Conservation (phyloP, 2,888 invertebrate genomes). For the Trichogramma evanescens region DNA sequence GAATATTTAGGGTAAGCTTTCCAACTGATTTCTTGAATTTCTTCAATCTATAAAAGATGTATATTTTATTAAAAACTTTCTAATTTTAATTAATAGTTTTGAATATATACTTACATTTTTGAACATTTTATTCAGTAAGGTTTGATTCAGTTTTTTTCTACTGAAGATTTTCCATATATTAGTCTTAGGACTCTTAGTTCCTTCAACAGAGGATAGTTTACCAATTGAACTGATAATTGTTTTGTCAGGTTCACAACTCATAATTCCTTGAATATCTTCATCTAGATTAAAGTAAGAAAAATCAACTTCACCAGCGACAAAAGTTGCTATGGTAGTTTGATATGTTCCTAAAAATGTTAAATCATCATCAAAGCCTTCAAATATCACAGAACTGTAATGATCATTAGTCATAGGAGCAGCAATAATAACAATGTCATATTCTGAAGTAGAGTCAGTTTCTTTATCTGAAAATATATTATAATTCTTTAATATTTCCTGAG, state of each 20-base stretch:
- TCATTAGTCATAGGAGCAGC: conserved; percentile 52
- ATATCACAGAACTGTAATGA: conserved; percentile 44
- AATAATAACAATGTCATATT: conserved; percentile 55
- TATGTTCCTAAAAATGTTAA: conserved; percentile 45
- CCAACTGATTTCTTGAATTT: conserved; percentile 47
- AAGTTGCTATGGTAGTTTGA: conserved; percentile 53
- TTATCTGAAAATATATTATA: conserved; percentile 27
- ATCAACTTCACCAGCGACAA: conserved; percentile 52
- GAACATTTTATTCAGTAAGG: conserved; percentile 50
- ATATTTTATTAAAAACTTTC: neutral
- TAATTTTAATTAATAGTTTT: conserved; percentile 2
- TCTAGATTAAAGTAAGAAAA: conserved; percentile 45
- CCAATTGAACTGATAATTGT: conserved; percentile 49
- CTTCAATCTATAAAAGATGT: conserved; percentile 28
- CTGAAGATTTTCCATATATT: conserved; percentile 58
- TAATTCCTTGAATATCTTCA: conserved; percentile 41
- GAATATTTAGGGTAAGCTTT: conserved; percentile 54
- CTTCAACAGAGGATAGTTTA: conserved; percentile 40
- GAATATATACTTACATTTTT: conserved; percentile 28
- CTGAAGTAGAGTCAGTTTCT: conserved; percentile 24
- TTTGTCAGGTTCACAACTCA: conserved; percentile 47
- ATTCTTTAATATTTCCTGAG: conserved; percentile 1
- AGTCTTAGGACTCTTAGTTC: conserved; percentile 22
- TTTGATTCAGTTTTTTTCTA: conserved; percentile 44
- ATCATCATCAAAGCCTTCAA: conserved; percentile 45